A percentile compares a stretch with the other conserved stretches of the same genome.
phyloP scores from a whole-genome alignment of 2,797 vertebrate genomes.

The Falco concolor region DNA sequence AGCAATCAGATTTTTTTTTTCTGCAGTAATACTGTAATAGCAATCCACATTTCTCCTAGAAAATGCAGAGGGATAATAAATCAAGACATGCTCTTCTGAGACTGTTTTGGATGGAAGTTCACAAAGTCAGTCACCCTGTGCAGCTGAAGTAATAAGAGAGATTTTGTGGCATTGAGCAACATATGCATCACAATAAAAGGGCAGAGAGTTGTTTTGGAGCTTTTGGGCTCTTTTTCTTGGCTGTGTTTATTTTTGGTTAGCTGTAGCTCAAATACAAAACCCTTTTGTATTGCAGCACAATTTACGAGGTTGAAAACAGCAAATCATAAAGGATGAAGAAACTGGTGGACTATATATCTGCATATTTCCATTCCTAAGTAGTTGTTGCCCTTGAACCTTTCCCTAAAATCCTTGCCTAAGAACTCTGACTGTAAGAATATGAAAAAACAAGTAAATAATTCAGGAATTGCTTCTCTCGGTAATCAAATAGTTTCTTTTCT shows the following conservation, averaged over 20 bases:
- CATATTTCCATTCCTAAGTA: background rate
- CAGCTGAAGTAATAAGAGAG: background rate
- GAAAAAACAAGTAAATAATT: background rate
- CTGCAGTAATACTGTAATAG: background rate
- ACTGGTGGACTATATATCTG: background rate
- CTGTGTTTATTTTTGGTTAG: background rate
- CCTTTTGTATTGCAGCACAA: background rate
- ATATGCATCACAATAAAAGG: background rate
- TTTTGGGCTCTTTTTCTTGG: background rate
- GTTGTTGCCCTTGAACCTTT: background rate
- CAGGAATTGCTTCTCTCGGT: background rate
- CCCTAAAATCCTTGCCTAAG: background rate
- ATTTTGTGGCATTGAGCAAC: conserved; percentile 37
- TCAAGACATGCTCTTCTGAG: background rate
- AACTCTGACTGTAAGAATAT: background rate
- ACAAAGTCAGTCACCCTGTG: background rate
- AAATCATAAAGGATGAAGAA: background rate
- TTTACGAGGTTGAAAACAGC: background rate
- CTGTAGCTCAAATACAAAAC: background rate
- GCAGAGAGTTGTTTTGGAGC: background rate
- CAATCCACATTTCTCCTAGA: background rate
- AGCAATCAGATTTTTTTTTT: background rate
- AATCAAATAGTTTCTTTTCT: background rate
- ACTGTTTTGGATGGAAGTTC: background rate
- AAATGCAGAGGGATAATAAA: background rate